Percentiles rank a stretch among this genome's conserved stretches.
phyloP scores from a whole-genome alignment of 2,113 vertebrate genomes.

The Bos javanicus region DNA sequence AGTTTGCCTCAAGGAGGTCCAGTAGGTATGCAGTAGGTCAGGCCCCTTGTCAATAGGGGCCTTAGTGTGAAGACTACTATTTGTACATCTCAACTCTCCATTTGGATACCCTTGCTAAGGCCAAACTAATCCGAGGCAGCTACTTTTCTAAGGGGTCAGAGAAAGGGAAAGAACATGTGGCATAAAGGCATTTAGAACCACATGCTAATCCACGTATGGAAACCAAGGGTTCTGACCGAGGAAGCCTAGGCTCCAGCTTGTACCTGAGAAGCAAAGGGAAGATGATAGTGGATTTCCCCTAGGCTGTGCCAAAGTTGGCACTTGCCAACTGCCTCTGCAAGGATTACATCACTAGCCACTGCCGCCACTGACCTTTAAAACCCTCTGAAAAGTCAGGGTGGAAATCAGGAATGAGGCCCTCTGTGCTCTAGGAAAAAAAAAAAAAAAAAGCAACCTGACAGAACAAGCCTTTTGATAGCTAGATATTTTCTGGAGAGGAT shows the following conservation, averaged over 20 bases:
- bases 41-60: neutral
- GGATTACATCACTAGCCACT: neutral
- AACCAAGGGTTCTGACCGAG: neutral
- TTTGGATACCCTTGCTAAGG: neutral
- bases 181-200: neutral
- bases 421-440: too few species aligned
- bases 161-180: neutral
- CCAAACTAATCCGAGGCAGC: neutral
- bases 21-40: neutral
- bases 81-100: neutral
- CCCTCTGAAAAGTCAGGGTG: neutral
- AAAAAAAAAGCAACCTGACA: neutral
- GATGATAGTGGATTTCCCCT: neutral
- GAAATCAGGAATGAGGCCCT: neutral
- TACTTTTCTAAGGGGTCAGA: neutral
- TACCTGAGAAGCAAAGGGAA: neutral
- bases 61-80: neutral
- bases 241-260: neutral
- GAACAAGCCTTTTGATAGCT: neutral
- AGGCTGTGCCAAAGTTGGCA: neutral
- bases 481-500: neutral
- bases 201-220: neutral
- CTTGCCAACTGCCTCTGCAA: neutral
- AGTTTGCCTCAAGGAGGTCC: neutral
- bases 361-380: accelerated